phyloP scores from a whole-genome alignment of 2,797 vertebrate species.

The Eospalax fontanierii region DNA sequence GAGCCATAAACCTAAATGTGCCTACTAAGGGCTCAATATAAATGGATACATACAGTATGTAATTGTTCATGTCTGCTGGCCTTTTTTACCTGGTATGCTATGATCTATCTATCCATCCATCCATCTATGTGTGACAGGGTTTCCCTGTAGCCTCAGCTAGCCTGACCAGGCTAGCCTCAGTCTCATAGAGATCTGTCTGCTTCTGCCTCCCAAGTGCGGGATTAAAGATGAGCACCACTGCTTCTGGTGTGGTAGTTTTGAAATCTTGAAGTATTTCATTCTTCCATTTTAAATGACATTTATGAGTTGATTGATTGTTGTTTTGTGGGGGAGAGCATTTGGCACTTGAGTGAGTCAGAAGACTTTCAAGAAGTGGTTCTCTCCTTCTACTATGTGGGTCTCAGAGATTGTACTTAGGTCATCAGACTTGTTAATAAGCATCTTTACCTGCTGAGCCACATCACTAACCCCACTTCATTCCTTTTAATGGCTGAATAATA shows the following conservation, averaged over 20 bases:
- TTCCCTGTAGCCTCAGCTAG: no score
- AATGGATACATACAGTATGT: background rate
- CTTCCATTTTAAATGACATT: background rate
- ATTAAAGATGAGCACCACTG: no score
- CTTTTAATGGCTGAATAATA: constrained; percentile 1
- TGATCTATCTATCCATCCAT: no score
- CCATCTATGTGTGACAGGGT: no score
- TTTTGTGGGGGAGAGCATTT: no score
- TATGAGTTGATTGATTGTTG: background rate
- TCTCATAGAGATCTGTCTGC: no score
- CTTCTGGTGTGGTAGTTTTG: background rate
- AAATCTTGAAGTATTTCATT: background rate
- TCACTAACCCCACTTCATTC: background rate
- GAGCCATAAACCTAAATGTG: no score
- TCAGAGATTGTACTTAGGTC: background rate
- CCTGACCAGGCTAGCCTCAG: no score
- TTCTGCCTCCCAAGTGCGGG: no score
- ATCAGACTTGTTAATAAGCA: background rate
- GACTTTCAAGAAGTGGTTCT: background rate
- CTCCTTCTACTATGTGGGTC: background rate
- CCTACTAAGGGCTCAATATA: background rate
- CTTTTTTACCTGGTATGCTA: no score
- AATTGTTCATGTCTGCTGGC: background rate
- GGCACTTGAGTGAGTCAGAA: background rate
- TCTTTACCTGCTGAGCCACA: background rate